Evolutionary conservation across 1,140 invertebrate species (phyloP).

Genomic region (Neodiprion lecontei): DNA sequence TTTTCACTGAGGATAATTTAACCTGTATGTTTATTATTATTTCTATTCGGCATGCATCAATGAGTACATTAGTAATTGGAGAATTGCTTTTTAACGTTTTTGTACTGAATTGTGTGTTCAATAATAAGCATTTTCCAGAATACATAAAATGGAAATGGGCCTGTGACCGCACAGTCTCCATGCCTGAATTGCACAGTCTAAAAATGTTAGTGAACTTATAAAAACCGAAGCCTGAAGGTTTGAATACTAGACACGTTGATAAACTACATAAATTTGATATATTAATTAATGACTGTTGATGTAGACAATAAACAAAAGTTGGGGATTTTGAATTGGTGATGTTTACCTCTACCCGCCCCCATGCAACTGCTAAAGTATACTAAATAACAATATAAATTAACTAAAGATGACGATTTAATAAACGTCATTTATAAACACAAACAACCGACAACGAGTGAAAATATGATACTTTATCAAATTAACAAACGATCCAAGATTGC

Average conservation of each 20-base stretch:
- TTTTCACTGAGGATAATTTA: too few species aligned
- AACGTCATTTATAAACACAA: neutral
- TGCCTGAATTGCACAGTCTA: too few species aligned
- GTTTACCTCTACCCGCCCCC: slow-evolving; percentile 1
- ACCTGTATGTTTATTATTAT: neutral
- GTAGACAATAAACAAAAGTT: slow-evolving; percentile 3
- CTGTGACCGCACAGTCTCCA: neutral
- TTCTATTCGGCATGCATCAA: neutral
- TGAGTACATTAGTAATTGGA: too few species aligned
- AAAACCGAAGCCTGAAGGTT: slow-evolving; percentile 24
- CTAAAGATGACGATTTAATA: slow-evolving; percentile 23
- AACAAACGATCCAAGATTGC: slow-evolving; percentile 28
- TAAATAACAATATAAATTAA: neutral
- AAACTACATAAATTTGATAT: slow-evolving; percentile 25
- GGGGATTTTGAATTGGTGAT: neutral
- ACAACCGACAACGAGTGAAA: neutral
- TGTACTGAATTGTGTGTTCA: neutral
- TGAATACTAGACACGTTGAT: slow-evolving; percentile 12
- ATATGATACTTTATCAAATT: neutral
- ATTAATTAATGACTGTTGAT: slow-evolving; percentile 15
- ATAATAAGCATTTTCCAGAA: neutral
- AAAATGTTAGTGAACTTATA: slow-evolving; percentile 17
- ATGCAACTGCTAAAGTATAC: neutral
- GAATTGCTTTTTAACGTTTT: too few species aligned
- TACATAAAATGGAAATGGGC: neutral